Evolutionary conservation across 2,888 invertebrate species (phyloP), one percentile per base, ranked within the genome.

Genomic region (Mycalesis mineus): DNA sequence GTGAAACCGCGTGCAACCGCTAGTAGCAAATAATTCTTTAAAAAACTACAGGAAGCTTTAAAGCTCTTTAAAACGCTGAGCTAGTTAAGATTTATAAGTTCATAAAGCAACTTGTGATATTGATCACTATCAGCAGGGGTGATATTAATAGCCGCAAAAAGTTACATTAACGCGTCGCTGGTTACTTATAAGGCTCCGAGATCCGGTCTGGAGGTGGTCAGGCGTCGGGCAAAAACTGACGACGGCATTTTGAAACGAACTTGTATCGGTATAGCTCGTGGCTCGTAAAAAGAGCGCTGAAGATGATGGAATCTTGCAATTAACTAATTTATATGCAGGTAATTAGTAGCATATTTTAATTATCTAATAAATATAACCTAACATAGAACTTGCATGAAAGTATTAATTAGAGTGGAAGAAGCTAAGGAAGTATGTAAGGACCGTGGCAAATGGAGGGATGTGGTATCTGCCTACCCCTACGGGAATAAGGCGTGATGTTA

Each of bases 191-290:
- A 36, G 60, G 54, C 17, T 36, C 14, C 44, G 39, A 50, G 41
- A 58, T 55, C 61, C 61, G 58, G 61, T 61, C 52, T 42, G 11
- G 22, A 52, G 55, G 55, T 59, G 55, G 15, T 29, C 56, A 31
- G 56, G 65, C 67, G 65, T 65, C 65, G 58, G 65, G 63, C 66
- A 67, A 65, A 69, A 69, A 67, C 40, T 49, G 50, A 45, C 45
- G 50, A 40, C 45, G 33, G 40, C 29, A 22, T 42, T 52, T 50
- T 50, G 39, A 29, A 50, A 39, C 14, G 37, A 29, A 13, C 48
- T 5, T 22, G 11, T 11, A 36, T 11, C 4, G 11, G 36, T 11
- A 11, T 36, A 36, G 11, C 36, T 36, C 36, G 36, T 4, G 36
- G 9, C 11, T 4, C 11, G 11, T 11, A 11, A 36, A 36, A 36